A percentile compares a stretch with the other conserved stretches of the same genome.
Conservation (phyloP, 1,140 invertebrate species). For the Drosophila athabasca region DNA sequence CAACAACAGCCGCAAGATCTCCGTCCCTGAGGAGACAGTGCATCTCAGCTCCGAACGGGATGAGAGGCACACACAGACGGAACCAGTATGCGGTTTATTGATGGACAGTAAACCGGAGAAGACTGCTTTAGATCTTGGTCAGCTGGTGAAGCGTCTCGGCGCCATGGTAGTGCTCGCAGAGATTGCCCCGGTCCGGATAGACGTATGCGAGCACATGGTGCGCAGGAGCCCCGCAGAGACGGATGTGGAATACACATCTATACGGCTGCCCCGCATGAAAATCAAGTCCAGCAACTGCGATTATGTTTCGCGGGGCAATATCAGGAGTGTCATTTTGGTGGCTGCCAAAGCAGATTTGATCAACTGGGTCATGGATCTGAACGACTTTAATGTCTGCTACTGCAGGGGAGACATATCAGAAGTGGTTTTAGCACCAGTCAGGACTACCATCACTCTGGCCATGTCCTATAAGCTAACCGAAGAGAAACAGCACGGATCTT, state of each 20-base stretch:
- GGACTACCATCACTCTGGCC: conserved; percentile 85
- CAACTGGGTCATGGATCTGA: conserved; percentile 65
- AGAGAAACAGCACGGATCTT: background rate
- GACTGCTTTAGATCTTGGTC: conserved; percentile 11
- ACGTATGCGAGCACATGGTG: conserved; percentile 59
- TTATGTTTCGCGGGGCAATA: conserved; percentile 59
- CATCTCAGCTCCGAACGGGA: conserved; percentile 77
- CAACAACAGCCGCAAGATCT: conserved; percentile 52
- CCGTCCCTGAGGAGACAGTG: conserved; percentile 72
- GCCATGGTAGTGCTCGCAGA: conserved; percentile 59
- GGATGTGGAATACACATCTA: conserved; percentile 48
- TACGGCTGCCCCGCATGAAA: conserved; percentile 39
- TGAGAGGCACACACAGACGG: conserved; percentile 53
- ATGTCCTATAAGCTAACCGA: conserved; percentile 48
- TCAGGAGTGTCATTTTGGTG: conserved; percentile 40
- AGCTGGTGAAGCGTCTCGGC: conserved; percentile 39
- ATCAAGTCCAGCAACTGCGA: conserved; percentile 57
- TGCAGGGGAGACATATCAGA: conserved; percentile 16
- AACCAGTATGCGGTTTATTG: conserved; percentile 12
- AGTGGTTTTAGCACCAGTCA: conserved; percentile 83
- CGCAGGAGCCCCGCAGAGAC: conserved; percentile 10
- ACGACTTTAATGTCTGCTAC: conserved; percentile 51
- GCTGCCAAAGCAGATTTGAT: conserved; percentile 22
- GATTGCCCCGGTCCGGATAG: conserved; percentile 47
- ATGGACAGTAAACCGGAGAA: background rate